phyloP scores from a whole-genome alignment of 2,888 invertebrate species.

The Platycheirus albimanus region DNA sequence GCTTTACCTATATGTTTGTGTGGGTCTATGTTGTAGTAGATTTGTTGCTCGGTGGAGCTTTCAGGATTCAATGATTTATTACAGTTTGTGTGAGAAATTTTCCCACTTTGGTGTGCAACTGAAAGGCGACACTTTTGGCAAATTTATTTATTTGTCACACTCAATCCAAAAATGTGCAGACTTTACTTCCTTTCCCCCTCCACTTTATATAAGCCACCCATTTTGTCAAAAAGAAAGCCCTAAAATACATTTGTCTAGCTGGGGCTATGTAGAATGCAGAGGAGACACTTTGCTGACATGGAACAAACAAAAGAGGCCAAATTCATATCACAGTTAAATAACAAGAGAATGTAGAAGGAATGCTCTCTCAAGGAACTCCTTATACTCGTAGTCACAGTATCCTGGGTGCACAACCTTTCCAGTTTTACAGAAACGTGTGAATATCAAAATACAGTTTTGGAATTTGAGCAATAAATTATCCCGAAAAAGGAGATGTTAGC shows the following conservation, averaged over 20 bases:
- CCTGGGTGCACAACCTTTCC: conserved; percentile 13
- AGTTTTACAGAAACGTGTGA: conserved; percentile 27
- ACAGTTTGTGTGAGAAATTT: conserved; percentile 53
- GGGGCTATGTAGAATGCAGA: conserved; percentile 15
- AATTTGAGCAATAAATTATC: conserved; percentile 66
- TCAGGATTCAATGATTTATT: conserved; percentile 68
- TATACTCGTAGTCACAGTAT: conserved; percentile 10
- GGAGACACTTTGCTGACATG: conserved; percentile 67
- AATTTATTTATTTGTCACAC: conserved; percentile 80
- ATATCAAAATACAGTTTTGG: conserved; percentile 63
- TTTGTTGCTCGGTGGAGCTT: conserved; percentile 38
- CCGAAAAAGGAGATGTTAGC: conserved; percentile 49
- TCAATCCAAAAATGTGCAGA: conserved; percentile 61
- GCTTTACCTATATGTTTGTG: not conserved
- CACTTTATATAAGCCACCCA: not conserved
- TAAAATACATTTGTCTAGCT: conserved; percentile 56
- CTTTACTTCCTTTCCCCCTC: conserved; percentile 4
- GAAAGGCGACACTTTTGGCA: conserved; percentile 79
- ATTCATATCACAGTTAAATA: conserved; percentile 3
- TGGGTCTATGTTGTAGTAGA: conserved; percentile 24
- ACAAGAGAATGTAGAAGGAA: conserved; percentile 9
- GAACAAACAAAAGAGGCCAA: conserved; percentile 67
- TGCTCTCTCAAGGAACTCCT: conserved; percentile 7
- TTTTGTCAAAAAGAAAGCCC: not conserved
- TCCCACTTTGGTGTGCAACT: conserved; percentile 56